A percentile compares a stretch with the other conserved stretches of the same genome.
Conservation (phyloP, 2,113 vertebrate genomes). For the Anthoscopus minutus region DNA sequence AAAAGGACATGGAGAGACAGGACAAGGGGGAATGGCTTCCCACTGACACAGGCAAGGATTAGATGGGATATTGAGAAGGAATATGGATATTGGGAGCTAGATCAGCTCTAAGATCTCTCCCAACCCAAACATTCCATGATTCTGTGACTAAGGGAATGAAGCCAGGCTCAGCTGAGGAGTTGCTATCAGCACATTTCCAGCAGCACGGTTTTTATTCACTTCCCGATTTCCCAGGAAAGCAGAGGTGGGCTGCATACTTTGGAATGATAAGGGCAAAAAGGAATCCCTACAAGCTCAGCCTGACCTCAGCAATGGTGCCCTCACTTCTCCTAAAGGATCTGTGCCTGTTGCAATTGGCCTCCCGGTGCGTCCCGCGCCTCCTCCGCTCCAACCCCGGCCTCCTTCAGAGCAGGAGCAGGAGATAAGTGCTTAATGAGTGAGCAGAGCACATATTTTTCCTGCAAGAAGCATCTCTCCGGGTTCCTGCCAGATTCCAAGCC, state of each 20-base stretch:
- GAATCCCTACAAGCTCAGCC: background rate
- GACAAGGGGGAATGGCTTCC: background rate
- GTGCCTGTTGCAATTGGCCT: background rate
- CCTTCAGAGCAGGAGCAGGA: background rate
- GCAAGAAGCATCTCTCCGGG: background rate
- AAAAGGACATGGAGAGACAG: background rate
- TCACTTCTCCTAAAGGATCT: background rate
- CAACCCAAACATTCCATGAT: background rate
- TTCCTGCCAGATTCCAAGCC: background rate
- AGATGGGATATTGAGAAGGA: background rate
- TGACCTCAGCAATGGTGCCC: background rate
- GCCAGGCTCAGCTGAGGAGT: background rate
- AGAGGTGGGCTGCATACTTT: background rate
- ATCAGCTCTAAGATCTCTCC: background rate
- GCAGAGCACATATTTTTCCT: background rate
- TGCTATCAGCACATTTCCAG: rapidly evolving
- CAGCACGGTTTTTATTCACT: background rate
- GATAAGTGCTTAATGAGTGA: slow-evolving; percentile 12
- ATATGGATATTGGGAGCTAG: background rate
- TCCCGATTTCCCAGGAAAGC: background rate
- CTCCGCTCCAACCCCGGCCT: background rate
- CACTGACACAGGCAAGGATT: background rate
- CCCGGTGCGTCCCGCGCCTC: background rate
- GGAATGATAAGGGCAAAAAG: background rate
- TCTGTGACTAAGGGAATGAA: rapidly evolving